phyloP scores from a whole-genome alignment of 2,113 vertebrate species.

The Parus major region DNA sequence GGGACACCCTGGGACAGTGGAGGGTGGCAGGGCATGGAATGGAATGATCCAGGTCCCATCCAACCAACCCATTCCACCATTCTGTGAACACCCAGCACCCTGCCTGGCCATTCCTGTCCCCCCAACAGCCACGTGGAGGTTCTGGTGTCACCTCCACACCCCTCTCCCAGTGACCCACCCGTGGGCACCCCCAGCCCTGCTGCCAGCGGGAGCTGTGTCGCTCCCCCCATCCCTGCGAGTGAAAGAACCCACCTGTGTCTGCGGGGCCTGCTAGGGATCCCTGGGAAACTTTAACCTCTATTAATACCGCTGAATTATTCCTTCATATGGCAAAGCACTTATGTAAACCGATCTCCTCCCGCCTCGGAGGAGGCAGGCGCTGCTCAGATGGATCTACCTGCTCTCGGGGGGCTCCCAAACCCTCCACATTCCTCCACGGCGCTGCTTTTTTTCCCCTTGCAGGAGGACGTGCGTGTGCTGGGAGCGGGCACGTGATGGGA shows the following conservation, averaged over 20 bases:
- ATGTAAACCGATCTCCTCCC: slow-evolving; percentile 82
- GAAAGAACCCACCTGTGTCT: slow-evolving; percentile 93
- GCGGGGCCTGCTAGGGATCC: slow-evolving; percentile 78
- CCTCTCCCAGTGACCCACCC: neutral
- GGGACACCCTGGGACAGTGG: neutral
- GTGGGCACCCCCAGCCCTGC: slow-evolving; percentile 50
- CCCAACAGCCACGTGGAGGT: fast-evolving
- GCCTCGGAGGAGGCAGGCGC: slow-evolving; percentile 65
- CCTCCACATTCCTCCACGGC: neutral
- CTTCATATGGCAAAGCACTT: slow-evolving; percentile 89
- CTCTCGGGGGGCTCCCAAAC: slow-evolving; percentile 28
- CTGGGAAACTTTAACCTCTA: slow-evolving; percentile 91
- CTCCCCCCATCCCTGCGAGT: slow-evolving; percentile 80
- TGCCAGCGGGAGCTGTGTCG: slow-evolving; percentile 78
- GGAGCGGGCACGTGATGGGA: neutral
- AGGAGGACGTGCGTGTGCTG: slow-evolving; percentile 20
- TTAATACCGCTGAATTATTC: slow-evolving; percentile 92
- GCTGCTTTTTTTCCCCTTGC: neutral
- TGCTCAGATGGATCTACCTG: slow-evolving; percentile 82
- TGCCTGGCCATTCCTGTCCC: neutral
- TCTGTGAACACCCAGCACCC: neutral
- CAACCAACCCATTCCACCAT: neutral
- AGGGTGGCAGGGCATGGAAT: neutral
- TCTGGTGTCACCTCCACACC: neutral
- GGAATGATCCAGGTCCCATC: neutral